Evolutionary conservation across 2,113 vertebrate genomes (phyloP).

Genomic region (Festucalex cinctus): DNA sequence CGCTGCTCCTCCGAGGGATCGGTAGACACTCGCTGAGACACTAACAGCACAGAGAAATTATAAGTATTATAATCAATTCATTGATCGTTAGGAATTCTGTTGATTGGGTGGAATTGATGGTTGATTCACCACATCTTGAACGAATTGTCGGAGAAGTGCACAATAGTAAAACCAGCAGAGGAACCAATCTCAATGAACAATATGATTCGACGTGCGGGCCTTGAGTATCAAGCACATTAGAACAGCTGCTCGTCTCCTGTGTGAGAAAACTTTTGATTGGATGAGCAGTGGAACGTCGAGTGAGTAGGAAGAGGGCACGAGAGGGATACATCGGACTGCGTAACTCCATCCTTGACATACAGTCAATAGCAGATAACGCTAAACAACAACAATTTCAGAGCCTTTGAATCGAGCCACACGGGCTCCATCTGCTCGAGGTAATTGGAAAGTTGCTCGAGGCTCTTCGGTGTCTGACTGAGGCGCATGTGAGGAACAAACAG

Average conservation of each 20-base stretch:
- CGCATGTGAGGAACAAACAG: not conserved
- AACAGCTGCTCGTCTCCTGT: not conserved
- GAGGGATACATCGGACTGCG: not conserved
- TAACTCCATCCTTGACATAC: not conserved
- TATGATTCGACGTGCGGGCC: not conserved
- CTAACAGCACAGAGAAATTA: not conserved
- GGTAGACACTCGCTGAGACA: constrained; percentile 1
- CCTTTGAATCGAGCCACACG: not conserved
- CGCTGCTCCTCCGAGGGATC: not conserved
- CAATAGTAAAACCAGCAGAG: too few species aligned
- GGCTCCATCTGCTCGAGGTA: constrained; percentile 3
- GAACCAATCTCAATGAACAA: too few species aligned
- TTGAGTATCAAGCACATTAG: not conserved
- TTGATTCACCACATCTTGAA: not conserved
- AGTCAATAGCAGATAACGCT: constrained; percentile 7
- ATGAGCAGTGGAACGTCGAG: not conserved
- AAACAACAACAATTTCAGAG: constrained; percentile 1
- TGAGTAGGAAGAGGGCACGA: not conserved
- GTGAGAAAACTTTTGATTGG: not conserved
- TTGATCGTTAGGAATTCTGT: not conserved
- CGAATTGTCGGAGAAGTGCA: not conserved
- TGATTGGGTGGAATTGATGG: not conserved
- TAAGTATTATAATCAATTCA: not conserved
- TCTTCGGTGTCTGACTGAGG: not conserved
- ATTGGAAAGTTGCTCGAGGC: constrained; percentile 7